Evolutionary conservation across 2,797 vertebrate species (phyloP).

Genomic region (Scolopax rusticola): DNA sequence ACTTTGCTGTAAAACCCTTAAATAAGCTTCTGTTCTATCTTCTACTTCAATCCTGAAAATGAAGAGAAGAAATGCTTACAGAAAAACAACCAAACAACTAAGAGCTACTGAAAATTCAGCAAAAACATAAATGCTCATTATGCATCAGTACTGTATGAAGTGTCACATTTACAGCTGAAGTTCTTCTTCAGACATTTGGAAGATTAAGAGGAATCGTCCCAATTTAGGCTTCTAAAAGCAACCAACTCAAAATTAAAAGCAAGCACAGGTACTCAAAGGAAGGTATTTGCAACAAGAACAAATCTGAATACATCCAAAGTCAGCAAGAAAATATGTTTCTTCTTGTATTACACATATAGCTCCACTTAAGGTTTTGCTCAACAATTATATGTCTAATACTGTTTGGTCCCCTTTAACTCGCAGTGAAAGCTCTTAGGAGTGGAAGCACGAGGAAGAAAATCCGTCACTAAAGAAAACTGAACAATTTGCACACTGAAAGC

Average conservation of each 20-base stretch:
- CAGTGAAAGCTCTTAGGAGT: neutral
- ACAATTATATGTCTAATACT: neutral
- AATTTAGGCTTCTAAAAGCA: neutral
- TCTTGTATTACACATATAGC: neutral
- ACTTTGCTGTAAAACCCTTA: slow-evolving; percentile 87
- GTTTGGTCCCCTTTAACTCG: neutral
- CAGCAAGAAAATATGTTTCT: neutral
- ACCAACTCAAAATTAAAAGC: neutral
- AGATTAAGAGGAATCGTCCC: neutral
- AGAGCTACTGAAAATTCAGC: neutral
- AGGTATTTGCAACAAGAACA: neutral
- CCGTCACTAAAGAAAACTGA: neutral
- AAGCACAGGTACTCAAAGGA: neutral
- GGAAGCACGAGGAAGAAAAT: neutral
- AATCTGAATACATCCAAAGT: neutral
- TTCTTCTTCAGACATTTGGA: neutral
- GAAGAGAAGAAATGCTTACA: neutral
- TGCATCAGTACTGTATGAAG: neutral
- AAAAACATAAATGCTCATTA: neutral
- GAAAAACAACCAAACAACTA: neutral
- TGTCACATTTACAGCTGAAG: neutral
- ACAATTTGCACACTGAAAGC: neutral
- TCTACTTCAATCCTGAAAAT: slow-evolving; percentile 88
- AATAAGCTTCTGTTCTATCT: slow-evolving; percentile 89
- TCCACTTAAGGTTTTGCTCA: neutral